A percentile compares a stretch with the other conserved stretches of the same genome.
These are phyloP conservation scores for Garrulus glandarius DNA, from an alignment of 2,797 vertebrate genomes.

Conservation along the genomic window DNA sequence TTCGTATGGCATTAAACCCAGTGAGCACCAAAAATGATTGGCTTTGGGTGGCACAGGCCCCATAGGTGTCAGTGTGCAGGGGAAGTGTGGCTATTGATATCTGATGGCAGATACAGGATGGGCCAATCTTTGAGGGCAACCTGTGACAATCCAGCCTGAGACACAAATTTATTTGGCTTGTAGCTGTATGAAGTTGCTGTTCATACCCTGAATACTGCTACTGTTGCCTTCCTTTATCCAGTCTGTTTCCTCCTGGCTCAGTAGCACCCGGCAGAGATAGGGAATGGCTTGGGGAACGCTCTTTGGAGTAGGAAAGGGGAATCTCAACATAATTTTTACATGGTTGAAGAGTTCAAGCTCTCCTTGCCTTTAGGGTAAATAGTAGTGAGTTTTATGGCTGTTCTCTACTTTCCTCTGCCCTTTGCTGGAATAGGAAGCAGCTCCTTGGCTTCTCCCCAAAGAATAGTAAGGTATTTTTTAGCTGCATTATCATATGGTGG, in stretches of 20 bases:
- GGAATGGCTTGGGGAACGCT: background rate
- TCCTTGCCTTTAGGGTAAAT: background rate
- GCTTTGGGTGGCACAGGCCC: background rate
- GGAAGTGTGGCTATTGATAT: background rate
- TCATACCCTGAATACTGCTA: background rate
- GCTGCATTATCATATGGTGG: background rate
- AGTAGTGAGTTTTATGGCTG: background rate
- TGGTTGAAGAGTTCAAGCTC: background rate
- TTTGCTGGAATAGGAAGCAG: background rate
- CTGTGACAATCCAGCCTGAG: background rate
- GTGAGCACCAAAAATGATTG: background rate
- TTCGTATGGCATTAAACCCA: background rate
- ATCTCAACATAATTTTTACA: background rate
- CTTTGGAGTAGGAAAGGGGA: background rate
- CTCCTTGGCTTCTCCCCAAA: background rate
- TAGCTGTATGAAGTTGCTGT: background rate
- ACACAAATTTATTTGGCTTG: background rate
- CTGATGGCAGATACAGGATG: background rate
- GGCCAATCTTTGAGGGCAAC: background rate
- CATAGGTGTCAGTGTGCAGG: background rate
- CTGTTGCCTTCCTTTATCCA: background rate
- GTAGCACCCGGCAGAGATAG: background rate
- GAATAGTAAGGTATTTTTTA: background rate
- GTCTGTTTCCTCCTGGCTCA: background rate
- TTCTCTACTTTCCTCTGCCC: background rate